Conservation (phyloP, 2,888 invertebrate genomes). For the Nemapogon koenigi region DNA sequence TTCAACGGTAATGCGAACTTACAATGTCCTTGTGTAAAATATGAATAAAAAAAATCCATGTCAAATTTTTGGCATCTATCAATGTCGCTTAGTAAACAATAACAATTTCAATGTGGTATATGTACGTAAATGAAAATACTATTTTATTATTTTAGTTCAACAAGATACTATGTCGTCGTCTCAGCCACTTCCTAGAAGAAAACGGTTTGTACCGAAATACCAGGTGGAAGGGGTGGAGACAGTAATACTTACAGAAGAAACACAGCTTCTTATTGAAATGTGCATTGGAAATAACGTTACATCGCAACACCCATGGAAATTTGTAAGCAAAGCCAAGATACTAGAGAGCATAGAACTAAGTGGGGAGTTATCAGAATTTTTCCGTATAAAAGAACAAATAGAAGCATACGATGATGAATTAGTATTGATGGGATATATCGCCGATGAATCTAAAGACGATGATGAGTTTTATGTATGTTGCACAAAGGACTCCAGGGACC, state of each 20-base stretch:
- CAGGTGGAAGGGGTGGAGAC: constrained; percentile 63
- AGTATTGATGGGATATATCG: constrained; percentile 71
- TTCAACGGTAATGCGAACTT: no score
- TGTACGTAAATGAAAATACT: no score
- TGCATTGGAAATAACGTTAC: constrained; percentile 73
- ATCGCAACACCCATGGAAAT: constrained; percentile 77
- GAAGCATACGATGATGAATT: constrained; percentile 42
- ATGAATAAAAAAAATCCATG: no score
- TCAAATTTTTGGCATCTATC: no score
- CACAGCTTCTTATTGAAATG: constrained; percentile 68
- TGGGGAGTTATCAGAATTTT: constrained; percentile 55
- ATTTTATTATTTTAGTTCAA: constrained; percentile 26
- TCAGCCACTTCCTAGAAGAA: constrained; percentile 33
- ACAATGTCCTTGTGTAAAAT: no score
- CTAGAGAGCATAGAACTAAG: constrained; percentile 67
- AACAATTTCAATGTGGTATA: no score
- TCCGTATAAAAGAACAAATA: constrained; percentile 36
- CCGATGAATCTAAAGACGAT: constrained; percentile 63
- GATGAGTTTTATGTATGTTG: constrained; percentile 76
- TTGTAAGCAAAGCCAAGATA: constrained; percentile 65
- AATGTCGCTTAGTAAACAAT: no score
- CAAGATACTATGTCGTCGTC: constrained; percentile 25
- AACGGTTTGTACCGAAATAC: constrained; percentile 53
- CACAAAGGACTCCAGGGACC: constrained; percentile 61
- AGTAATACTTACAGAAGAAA: constrained; percentile 58